phyloP scores from a whole-genome alignment of 2,888 invertebrate species.

The Pherbina coryleti region DNA sequence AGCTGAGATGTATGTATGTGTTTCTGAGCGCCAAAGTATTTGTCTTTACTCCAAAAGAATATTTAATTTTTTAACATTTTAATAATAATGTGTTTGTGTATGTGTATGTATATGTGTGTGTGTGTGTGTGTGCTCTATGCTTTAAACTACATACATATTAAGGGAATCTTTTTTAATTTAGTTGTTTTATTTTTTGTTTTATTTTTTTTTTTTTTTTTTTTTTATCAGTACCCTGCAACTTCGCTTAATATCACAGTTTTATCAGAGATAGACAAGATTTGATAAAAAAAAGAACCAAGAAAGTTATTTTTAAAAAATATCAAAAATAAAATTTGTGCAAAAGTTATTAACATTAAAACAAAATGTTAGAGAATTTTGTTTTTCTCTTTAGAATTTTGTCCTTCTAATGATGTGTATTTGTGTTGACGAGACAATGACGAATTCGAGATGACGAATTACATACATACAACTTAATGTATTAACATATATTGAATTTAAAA shows the following conservation, averaged over 20 bases:
- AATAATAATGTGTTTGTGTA: background rate
- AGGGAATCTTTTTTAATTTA: slow-evolving; percentile 36
- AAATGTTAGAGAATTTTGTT: slow-evolving; percentile 6
- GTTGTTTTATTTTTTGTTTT: slow-evolving; percentile 45
- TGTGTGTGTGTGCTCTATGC: slow-evolving; percentile 12
- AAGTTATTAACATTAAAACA: background rate
- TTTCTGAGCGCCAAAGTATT: background rate
- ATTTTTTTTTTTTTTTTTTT: slow-evolving; percentile 48
- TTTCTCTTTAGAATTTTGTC: background rate
- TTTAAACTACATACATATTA: slow-evolving; percentile 12
- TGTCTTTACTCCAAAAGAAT: background rate
- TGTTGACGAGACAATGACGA: slow-evolving; percentile 11
- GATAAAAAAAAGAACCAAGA: slow-evolving; percentile 35
- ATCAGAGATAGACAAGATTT: slow-evolving; percentile 65
- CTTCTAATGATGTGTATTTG: slow-evolving; percentile 16
- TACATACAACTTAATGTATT: background rate
- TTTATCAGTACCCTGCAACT: slow-evolving; percentile 67
- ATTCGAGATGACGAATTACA: slow-evolving; percentile 16
- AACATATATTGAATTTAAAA: background rate
- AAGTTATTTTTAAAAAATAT: slow-evolving; percentile 38
- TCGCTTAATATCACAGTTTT: slow-evolving; percentile 68
- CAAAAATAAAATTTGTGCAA: slow-evolving; percentile 62
- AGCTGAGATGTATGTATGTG: background rate
- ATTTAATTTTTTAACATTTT: background rate
- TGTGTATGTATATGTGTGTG: background rate